Conservation (phyloP, 2,113 vertebrate species). For the Nothobranchius furzeri region DNA sequence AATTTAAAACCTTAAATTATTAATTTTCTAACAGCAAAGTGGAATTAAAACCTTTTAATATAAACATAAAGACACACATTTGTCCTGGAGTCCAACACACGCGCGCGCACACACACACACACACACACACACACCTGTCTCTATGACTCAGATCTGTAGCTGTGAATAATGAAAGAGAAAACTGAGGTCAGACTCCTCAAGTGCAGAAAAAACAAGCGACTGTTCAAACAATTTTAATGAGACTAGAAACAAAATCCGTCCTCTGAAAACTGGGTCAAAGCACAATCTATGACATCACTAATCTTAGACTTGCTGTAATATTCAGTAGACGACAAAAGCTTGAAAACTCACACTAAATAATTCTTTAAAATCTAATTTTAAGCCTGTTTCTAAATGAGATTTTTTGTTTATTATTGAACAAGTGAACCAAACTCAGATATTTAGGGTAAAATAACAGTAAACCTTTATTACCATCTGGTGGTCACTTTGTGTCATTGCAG, state of each 20-base stretch:
- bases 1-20: slow-evolving; percentile 18
- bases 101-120: slow-evolving; percentile 1
- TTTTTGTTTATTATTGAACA: no score
- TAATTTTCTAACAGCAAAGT: not conserved
- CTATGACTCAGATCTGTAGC: slow-evolving; percentile 54
- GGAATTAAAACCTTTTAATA: slow-evolving; percentile 9
- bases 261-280: slow-evolving; percentile 46
- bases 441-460: not conserved
- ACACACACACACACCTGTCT: slow-evolving; percentile 55
- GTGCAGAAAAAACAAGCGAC: slow-evolving; percentile 11
- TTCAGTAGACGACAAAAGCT: slow-evolving; percentile 19
- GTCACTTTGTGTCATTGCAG: slow-evolving; percentile 31
- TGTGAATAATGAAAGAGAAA: slow-evolving; percentile 67
- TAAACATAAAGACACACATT: slow-evolving; percentile 1
- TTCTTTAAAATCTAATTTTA: not conserved
- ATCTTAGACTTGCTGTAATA: slow-evolving; percentile 8
- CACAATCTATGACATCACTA: slow-evolving; percentile 8
- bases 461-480: slow-evolving; percentile 49
- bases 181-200: slow-evolving; percentile 70
- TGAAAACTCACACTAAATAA: not conserved
- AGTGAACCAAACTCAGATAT: no score
- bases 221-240: slow-evolving; percentile 46
- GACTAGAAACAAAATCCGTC: slow-evolving; percentile 37
- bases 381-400: not conserved
- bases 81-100: not conserved